A percentile compares a stretch with the other conserved stretches of the same genome.
These are phyloP conservation scores for Tenthredo distinguenda DNA, from an alignment of 2,888 invertebrate species.

Conservation along the genomic window DNA sequence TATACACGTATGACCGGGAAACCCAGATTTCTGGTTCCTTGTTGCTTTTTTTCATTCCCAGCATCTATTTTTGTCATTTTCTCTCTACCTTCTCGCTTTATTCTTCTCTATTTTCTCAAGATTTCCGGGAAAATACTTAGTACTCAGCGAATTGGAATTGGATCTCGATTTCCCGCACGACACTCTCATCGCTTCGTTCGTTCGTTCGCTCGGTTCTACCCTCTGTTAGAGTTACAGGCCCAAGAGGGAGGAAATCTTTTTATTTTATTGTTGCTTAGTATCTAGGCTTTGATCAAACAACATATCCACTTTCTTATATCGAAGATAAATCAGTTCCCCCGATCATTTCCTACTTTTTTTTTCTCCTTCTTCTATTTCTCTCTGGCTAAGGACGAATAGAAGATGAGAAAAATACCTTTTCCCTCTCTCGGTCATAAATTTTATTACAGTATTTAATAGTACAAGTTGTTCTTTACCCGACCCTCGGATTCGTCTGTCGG, in stretches of 20 bases:
- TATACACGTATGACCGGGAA: slow-evolving; percentile 1
- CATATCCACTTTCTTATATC: background rate
- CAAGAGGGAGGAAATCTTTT: background rate
- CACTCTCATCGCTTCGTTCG: background rate
- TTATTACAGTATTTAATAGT: background rate
- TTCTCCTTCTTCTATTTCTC: background rate
- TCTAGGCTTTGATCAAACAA: slow-evolving; percentile 1
- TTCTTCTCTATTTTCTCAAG: background rate
- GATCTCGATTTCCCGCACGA: slow-evolving; percentile 13
- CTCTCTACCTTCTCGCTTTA: background rate
- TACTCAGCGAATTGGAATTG: slow-evolving; percentile 35
- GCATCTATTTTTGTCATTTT: background rate
- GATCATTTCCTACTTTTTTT: background rate
- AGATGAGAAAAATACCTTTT: background rate
- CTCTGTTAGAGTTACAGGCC: background rate
- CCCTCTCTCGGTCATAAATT: background rate
- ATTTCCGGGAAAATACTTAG: background rate
- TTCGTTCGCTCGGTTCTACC: background rate
- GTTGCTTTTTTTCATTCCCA: background rate
- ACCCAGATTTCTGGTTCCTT: slow-evolving; percentile 31
- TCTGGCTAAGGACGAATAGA: background rate
- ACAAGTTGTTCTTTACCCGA: background rate
- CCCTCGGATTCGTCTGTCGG: background rate
- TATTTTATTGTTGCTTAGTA: background rate
- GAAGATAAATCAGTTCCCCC: background rate